These are phyloP conservation scores for Botia kubotai DNA, from an alignment of 2,797 vertebrate species.

Conservation along the genomic window DNA sequence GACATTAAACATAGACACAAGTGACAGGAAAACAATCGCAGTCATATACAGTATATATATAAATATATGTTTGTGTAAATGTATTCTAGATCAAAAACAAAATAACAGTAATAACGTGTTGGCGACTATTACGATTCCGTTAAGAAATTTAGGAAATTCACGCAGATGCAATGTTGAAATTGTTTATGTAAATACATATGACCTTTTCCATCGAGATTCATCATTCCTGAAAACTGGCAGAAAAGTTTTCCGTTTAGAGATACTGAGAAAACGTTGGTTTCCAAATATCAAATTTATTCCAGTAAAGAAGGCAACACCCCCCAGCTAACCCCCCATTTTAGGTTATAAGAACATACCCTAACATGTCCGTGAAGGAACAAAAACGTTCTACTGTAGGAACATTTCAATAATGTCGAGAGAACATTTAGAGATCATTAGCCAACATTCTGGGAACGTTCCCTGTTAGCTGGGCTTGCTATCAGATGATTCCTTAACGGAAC, in stretches of 20 bases:
- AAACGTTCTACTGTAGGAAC: no score
- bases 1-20: background rate
- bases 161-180: background rate
- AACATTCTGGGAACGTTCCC: no score
- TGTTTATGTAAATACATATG: slow-evolving; percentile 3
- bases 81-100: slow-evolving; percentile 5
- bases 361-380: no score
- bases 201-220: slow-evolving; percentile 14
- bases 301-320: slow-evolving; percentile 15
- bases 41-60: background rate
- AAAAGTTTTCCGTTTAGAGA: slow-evolving; percentile 22
- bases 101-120: background rate
- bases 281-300: slow-evolving; percentile 29
- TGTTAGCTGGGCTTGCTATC: slow-evolving; percentile 5
- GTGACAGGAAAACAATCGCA: background rate
- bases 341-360: no score
- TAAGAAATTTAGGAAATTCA: background rate
- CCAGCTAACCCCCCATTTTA: background rate
- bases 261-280: slow-evolving; percentile 19
- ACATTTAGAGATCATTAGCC: no score
- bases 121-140: background rate
- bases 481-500: slow-evolving; percentile 18
- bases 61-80: slow-evolving; percentile 8
- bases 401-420: no score
- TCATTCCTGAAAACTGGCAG: slow-evolving; percentile 16